Conservation (phyloP, 2,888 invertebrate species). For the Quadroppia sp. region DNA sequence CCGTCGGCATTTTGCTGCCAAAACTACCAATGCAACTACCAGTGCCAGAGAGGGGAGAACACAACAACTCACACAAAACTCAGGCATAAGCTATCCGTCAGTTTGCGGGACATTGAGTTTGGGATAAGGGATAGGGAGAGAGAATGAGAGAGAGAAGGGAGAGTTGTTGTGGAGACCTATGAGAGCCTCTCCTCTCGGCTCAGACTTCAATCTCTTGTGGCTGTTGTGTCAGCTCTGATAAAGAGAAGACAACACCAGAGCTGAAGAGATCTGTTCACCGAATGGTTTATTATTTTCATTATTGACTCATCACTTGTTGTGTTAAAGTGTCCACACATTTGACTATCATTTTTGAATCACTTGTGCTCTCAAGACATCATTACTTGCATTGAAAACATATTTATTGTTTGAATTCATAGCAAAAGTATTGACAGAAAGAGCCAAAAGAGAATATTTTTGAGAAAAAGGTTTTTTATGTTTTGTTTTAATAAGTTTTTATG, state of each 20-base stretch:
- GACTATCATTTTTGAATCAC: neutral
- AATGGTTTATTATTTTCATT: neutral
- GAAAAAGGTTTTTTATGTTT: conserved; percentile 13
- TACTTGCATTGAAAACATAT: neutral
- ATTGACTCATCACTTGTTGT: conserved; percentile 18
- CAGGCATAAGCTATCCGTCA: neutral
- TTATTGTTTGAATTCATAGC: neutral
- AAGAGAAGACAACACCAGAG: conserved; percentile 11
- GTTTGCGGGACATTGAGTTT: conserved; percentile 19
- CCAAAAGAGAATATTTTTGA: neutral
- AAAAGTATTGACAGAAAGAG: neutral
- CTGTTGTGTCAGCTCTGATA: conserved; percentile 27
- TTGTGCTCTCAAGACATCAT: neutral
- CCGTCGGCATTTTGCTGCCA: conserved; percentile 24
- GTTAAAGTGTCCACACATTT: neutral
- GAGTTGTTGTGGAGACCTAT: neutral
- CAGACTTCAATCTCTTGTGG: neutral
- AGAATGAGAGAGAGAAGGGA: neutral
- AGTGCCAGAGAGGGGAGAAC: neutral
- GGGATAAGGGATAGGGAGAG: neutral
- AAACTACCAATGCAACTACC: neutral
- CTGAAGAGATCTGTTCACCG: neutral
- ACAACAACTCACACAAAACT: conserved; percentile 15
- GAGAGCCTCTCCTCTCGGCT: neutral
- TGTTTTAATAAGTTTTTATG: conserved; percentile 1